Conservation (phyloP, 2,797 vertebrate species). For the Sandelia bainsii region DNA sequence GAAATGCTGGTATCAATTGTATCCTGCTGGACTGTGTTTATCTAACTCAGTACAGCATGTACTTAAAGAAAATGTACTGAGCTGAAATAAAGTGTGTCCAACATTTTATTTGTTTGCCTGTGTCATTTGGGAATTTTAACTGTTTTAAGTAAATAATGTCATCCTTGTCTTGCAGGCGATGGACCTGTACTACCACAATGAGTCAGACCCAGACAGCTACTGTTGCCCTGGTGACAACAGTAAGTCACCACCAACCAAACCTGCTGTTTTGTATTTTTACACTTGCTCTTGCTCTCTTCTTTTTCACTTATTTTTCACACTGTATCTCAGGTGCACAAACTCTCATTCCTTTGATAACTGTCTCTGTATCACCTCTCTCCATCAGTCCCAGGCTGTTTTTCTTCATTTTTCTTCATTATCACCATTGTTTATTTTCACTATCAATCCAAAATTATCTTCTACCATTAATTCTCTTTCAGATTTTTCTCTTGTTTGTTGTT, state of each 20-base stretch:
- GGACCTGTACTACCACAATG: constrained; percentile 86
- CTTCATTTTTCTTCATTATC: constrained; percentile 21
- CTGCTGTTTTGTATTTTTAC: constrained; percentile 51
- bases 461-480: constrained; percentile 20
- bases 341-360: constrained; percentile 1
- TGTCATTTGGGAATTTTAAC: background rate
- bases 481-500: constrained; percentile 28
- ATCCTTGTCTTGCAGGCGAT: constrained; percentile 79
- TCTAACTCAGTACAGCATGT: too few species aligned
- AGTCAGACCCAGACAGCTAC: constrained; percentile 83
- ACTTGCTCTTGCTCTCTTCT: constrained; percentile 31
- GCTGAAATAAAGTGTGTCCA: background rate
- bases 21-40: too few species aligned
- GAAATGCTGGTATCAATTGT: background rate
- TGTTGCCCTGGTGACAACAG: constrained; percentile 83
- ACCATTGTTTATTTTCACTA: constrained; percentile 25
- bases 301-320: constrained; percentile 27
- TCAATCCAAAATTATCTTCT: constrained; percentile 20
- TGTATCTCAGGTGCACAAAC: constrained; percentile 4
- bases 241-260: constrained; percentile 73
- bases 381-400: constrained; percentile 17
- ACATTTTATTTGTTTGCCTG: constrained; percentile 27
- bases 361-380: constrained; percentile 13
- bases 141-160: constrained; percentile 36
- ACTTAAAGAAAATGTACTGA: background rate